These are phyloP conservation scores for Acrobasis repandana DNA, from an alignment of 2,888 invertebrate species.

Conservation along the genomic window DNA sequence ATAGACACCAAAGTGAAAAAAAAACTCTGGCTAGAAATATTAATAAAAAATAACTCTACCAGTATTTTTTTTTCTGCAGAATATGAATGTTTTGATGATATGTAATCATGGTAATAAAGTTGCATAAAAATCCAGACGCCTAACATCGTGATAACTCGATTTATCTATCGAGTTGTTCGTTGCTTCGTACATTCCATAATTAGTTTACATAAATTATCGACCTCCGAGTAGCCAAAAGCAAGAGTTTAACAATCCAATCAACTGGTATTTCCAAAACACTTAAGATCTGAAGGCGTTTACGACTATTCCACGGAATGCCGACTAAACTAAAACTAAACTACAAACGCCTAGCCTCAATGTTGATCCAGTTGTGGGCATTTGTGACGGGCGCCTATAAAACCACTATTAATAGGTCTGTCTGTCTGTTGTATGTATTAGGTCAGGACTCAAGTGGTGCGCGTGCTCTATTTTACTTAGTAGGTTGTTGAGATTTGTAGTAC, in stretches of 20 bases:
- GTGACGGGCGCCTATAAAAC: constrained; percentile 41
- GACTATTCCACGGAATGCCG: constrained; percentile 10
- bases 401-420: constrained; percentile 38
- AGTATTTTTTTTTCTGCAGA: too few species aligned
- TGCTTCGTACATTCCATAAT: too few species aligned
- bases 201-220: neutral
- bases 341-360: constrained; percentile 40
- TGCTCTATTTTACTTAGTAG: constrained; percentile 13
- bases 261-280: constrained; percentile 3
- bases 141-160: too few species aligned
- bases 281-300: constrained; percentile 15
- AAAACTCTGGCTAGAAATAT: too few species aligned
- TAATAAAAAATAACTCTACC: too few species aligned
- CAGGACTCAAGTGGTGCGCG: constrained; percentile 39
- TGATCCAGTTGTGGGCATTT: constrained; percentile 45
- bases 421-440: constrained; percentile 38
- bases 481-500: constrained; percentile 11
- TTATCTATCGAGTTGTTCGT: too few species aligned
- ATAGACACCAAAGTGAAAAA: neutral
- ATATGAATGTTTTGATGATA: too few species aligned
- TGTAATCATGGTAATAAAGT: too few species aligned
- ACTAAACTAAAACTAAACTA: neutral
- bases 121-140: too few species aligned
- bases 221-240: neutral
- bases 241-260: neutral